A percentile compares a stretch with the other conserved stretches of the same genome.
Conservation (phyloP, 2,888 invertebrate genomes). For the Drosophila demipolita region DNA sequence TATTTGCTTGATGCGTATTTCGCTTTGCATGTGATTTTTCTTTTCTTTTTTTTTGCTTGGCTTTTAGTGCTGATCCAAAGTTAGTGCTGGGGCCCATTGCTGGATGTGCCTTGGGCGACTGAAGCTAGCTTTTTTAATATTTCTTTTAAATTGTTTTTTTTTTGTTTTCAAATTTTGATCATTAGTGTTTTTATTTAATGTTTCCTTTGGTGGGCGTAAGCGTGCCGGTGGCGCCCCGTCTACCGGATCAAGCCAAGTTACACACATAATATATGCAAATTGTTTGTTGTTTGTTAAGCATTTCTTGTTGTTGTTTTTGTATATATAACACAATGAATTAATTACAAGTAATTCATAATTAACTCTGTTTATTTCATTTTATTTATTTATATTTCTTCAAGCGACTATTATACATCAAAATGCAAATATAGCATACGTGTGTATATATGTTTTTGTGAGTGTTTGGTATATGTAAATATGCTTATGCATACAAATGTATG, state of each 20-base stretch:
- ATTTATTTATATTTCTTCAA: conserved; percentile 33
- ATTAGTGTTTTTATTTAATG: conserved; percentile 15
- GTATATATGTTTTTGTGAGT: conserved; percentile 18
- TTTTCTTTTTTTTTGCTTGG: conserved; percentile 20
- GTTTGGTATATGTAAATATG: conserved; percentile 21
- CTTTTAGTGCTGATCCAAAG: conserved; percentile 51
- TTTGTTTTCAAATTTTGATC: conserved; percentile 1
- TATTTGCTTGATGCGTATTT: conserved; percentile 23
- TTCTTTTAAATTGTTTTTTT: not conserved
- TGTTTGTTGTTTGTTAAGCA: conserved; percentile 32
- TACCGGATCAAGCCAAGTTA: conserved; percentile 52
- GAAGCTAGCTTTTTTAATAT: conserved; percentile 38
- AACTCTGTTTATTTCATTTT: conserved; percentile 23
- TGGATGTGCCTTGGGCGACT: conserved; percentile 48
- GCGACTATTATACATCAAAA: conserved; percentile 76
- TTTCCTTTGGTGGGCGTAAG: conserved; percentile 65
- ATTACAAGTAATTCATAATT: conserved; percentile 37
- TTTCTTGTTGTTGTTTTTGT: conserved; percentile 2
- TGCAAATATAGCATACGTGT: conserved; percentile 50
- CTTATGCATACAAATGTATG: conserved; percentile 22
- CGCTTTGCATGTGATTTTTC: conserved; percentile 4
- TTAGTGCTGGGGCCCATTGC: conserved; percentile 46
- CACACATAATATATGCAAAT: conserved; percentile 17
- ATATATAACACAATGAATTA: conserved; percentile 5
- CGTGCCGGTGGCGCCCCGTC: conserved; percentile 53